These are phyloP conservation scores for Amblyopsis hoosieri DNA, from an alignment of 2,797 vertebrate species.

Conservation along the genomic window DNA sequence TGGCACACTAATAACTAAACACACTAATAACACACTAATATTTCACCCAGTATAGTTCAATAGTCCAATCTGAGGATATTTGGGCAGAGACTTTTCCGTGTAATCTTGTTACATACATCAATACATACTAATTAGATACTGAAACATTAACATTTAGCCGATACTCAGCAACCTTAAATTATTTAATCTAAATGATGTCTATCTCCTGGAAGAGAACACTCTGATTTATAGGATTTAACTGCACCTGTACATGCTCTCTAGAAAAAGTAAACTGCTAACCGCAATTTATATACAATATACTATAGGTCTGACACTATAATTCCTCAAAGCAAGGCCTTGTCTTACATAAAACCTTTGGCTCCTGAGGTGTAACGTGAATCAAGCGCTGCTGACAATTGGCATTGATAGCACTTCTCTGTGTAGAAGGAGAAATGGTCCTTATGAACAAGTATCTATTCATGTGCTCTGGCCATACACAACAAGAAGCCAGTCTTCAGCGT, in stretches of 20 bases:
- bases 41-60: neutral
- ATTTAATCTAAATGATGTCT: too few relatives aligned
- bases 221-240: too few relatives aligned
- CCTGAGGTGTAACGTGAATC: neutral
- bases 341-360: slow-evolving; percentile 3
- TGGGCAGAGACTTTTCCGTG: too few relatives aligned
- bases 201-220: too few relatives aligned
- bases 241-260: neutral
- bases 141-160: too few relatives aligned
- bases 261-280: neutral
- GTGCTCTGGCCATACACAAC: slow-evolving; percentile 31
- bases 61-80: neutral
- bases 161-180: too few relatives aligned
- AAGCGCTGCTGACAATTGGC: slow-evolving; percentile 29
- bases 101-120: too few relatives aligned
- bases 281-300: neutral
- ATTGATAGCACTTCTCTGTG: slow-evolving; percentile 27
- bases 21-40: slow-evolving; percentile 7
- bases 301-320: neutral
- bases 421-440: slow-evolving; percentile 8
- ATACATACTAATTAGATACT: too few relatives aligned
- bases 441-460: slow-evolving; percentile 57
- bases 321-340: neutral
- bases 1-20: neutral
- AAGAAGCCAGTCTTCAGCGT: slow-evolving; percentile 43